A percentile compares a stretch with the other conserved stretches of the same genome.
These are phyloP conservation scores for Idaea aversata DNA, from an alignment of 2,888 invertebrate species.

Conservation along the genomic window DNA sequence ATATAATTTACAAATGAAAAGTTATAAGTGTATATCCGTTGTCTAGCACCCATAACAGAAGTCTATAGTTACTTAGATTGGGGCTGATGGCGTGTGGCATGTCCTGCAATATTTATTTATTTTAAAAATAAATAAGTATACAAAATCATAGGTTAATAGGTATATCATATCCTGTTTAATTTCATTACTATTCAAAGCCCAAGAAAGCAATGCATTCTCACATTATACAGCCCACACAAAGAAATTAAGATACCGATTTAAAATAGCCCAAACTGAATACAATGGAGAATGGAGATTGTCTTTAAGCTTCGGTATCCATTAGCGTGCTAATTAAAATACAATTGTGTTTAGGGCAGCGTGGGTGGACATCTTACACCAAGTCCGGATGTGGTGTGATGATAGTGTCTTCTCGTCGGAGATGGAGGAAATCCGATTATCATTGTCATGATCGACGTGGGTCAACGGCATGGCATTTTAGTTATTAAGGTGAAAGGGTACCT, in stretches of 20 bases:
- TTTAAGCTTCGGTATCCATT: neutral
- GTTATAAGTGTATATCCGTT: too few species aligned
- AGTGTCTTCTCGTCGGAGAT: neutral
- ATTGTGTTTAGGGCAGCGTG: neutral
- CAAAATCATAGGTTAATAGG: too few species aligned
- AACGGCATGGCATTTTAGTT: neutral
- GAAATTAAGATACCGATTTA: conserved; percentile 18
- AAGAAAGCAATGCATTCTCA: neutral
- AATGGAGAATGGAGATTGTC: conserved; percentile 18
- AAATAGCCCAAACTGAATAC: conserved; percentile 24
- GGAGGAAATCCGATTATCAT: neutral
- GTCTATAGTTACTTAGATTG: too few species aligned
- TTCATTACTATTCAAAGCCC: neutral
- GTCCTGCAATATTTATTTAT: too few species aligned
- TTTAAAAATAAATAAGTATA: too few species aligned
- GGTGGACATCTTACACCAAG: neutral
- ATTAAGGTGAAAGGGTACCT: too few species aligned
- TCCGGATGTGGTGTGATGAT: neutral
- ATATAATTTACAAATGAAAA: too few species aligned
- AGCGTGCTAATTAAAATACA: neutral
- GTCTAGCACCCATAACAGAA: too few species aligned
- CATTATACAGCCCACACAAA: neutral
- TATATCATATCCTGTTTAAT: neutral
- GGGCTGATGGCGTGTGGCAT: too few species aligned
- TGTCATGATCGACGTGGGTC: neutral